Percentiles rank a stretch among this genome's conserved stretches.
Conservation (phyloP, 2,113 vertebrate species). For the Hyaena hyaena region DNA sequence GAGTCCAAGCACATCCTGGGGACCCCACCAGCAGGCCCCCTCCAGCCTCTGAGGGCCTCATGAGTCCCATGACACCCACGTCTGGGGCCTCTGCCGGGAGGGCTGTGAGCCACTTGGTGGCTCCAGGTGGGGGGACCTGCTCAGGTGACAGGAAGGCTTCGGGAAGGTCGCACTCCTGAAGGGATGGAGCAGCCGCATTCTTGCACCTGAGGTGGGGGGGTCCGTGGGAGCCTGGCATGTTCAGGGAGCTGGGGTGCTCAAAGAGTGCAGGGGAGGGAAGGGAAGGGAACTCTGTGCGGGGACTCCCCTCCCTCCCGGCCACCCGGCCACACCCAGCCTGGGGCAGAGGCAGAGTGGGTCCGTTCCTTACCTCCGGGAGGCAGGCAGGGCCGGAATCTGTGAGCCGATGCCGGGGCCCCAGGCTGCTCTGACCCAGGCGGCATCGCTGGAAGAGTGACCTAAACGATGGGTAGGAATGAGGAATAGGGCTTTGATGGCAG, state of each 20-base stretch:
- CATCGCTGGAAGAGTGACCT: background rate
- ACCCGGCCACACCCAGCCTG: background rate
- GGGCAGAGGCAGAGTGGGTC: background rate
- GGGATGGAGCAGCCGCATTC: background rate
- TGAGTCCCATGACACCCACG: rapidly evolving
- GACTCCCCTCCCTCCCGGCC: rapidly evolving
- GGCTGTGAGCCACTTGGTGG: rapidly evolving
- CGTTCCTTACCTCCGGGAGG: rapidly evolving
- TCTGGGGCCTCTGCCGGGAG: rapidly evolving
- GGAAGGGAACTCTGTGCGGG: rapidly evolving
- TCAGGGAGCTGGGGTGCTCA: background rate
- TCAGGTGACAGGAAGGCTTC: background rate
- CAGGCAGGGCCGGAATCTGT: rapidly evolving
- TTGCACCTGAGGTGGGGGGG: background rate
- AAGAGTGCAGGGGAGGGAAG: rapidly evolving
- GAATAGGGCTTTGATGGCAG: background rate
- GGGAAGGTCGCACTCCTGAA: rapidly evolving
- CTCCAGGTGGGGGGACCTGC: background rate
- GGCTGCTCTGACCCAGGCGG: background rate
- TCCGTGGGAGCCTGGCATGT: rapidly evolving
- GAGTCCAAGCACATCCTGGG: rapidly evolving
- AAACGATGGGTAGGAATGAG: too few species aligned
- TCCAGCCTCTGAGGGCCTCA: background rate
- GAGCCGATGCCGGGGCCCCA: background rate
- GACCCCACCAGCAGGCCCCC: background rate